Conservation (phyloP, 2,888 invertebrate species). For the Calliopum simillimum region DNA sequence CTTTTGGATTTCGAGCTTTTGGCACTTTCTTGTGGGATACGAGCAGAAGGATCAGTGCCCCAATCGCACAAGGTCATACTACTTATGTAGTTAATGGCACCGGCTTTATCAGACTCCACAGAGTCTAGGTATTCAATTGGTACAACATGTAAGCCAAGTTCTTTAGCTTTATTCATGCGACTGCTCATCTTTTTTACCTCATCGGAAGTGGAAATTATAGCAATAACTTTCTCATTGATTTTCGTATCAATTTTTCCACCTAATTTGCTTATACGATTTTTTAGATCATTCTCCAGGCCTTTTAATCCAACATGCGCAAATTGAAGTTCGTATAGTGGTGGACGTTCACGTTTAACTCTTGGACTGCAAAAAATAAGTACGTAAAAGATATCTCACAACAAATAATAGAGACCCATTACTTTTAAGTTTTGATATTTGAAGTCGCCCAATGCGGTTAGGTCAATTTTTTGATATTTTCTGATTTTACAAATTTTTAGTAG, state of each 20-base stretch:
- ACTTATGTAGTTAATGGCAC: slow-evolving; percentile 74
- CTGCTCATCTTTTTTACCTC: slow-evolving; percentile 77
- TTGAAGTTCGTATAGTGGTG: slow-evolving; percentile 81
- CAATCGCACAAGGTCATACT: slow-evolving; percentile 83
- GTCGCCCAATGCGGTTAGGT: too few species aligned
- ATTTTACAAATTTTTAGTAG: too few species aligned
- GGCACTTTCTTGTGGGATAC: slow-evolving; percentile 68
- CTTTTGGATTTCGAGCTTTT: slow-evolving; percentile 75
- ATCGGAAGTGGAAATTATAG: slow-evolving; percentile 78
- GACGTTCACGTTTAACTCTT: slow-evolving; percentile 74
- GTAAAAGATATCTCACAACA: background rate
- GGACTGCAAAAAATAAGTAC: slow-evolving; percentile 67
- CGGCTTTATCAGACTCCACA: slow-evolving; percentile 71
- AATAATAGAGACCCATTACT: slow-evolving; percentile 3
- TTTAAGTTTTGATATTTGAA: background rate
- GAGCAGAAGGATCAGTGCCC: slow-evolving; percentile 77
- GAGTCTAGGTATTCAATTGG: slow-evolving; percentile 80
- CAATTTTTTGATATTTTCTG: too few species aligned
- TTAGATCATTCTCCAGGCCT: slow-evolving; percentile 72
- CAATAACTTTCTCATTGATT: slow-evolving; percentile 75
- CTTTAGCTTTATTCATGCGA: slow-evolving; percentile 76
- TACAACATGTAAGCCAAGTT: slow-evolving; percentile 82
- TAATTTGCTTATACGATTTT: slow-evolving; percentile 76
- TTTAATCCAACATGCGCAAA: slow-evolving; percentile 77
- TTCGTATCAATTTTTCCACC: slow-evolving; percentile 81